Evolutionary conservation across 64 coral and sea anemone genomes (phyloP).

Genomic region (Stichodactyla mertensii): DNA sequence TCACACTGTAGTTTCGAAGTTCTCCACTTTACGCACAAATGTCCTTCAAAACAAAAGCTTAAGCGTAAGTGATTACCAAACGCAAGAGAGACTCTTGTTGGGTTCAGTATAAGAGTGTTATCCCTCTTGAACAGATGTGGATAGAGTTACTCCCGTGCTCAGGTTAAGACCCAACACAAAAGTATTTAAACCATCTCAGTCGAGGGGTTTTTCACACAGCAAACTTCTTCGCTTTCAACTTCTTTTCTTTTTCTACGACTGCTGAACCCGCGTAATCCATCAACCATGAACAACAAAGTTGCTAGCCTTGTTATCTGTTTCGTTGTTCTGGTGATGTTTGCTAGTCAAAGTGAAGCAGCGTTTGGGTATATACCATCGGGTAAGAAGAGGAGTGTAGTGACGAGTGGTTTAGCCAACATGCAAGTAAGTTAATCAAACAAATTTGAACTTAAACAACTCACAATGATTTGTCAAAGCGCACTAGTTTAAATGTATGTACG

Average conservation of each 20-base stretch:
- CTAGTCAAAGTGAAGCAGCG: conserved; percentile 2
- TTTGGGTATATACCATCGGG: neutral
- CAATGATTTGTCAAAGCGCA: no score
- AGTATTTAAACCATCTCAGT: neutral
- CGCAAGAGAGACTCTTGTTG: neutral
- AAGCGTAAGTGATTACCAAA: neutral
- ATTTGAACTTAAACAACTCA: no score
- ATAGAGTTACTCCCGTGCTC: neutral
- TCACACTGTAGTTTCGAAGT: neutral
- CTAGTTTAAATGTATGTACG: no score
- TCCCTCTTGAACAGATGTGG: neutral
- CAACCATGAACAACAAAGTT: neutral
- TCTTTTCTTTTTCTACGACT: neutral
- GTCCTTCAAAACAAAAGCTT: neutral
- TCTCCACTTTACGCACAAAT: neutral
- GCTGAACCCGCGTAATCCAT: neutral
- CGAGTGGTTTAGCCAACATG: neutral
- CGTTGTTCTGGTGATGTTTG: neutral
- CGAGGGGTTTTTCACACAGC: neutral
- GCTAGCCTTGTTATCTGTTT: neutral
- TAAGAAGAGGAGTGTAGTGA: neutral
- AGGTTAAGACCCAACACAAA: neutral
- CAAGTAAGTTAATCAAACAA: neutral
- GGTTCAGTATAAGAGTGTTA: neutral
- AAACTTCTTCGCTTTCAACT: neutral